Base-by-base conservation (phyloP, 2,888 invertebrate species). In the Iphiclides podalirius region DNA sequence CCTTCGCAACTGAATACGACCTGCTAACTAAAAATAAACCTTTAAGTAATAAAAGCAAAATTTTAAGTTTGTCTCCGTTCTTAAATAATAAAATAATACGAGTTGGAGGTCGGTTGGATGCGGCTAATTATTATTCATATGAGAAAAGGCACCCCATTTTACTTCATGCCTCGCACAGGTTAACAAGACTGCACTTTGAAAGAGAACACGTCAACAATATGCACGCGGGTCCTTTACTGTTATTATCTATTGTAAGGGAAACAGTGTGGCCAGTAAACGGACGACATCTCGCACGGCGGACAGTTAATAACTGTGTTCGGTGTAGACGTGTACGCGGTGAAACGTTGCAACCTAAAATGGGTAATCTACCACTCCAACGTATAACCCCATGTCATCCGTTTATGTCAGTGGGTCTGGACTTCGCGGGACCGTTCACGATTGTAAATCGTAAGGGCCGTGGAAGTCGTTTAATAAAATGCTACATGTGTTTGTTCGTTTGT, bases 251-350 rank as follows among this genome's bases (percentile, higher is more conserved):
- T n/a, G 42, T 54, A 1, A 17, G 53, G 9, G 48, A 54, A 34
- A 41, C n/a, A 6, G 40, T 57, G 1, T 57, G 59, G 57, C 54
- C 57, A 12, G 34, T 59, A 7, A 50, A 51, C 28, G 57, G 55
- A 28, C 52, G 52, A 37, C 36, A 39, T 3, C 43, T 57, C 13
- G 55, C 59, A 7, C 13, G 59, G 4, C 52, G 44, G 3, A 51
- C 49, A 16, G 55, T 52, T n/a, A 33, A 52, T 9, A 52, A 38
- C 8, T 59, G 61, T 36, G 52, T 51, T 0, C 15, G 35, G 16
- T 61, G 58, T 15, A 42, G 50, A 13, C 52, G 54, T n/a, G 1
- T 53, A 6, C 34, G 31, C 4, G 58, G 53, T 12, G 46, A 47
- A 35, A 42, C 48, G 1, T 6, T 47, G 6, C 6, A 14, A 2